Conservation (phyloP, 2,797 vertebrate species). For the Amblyraja radiata region DNA sequence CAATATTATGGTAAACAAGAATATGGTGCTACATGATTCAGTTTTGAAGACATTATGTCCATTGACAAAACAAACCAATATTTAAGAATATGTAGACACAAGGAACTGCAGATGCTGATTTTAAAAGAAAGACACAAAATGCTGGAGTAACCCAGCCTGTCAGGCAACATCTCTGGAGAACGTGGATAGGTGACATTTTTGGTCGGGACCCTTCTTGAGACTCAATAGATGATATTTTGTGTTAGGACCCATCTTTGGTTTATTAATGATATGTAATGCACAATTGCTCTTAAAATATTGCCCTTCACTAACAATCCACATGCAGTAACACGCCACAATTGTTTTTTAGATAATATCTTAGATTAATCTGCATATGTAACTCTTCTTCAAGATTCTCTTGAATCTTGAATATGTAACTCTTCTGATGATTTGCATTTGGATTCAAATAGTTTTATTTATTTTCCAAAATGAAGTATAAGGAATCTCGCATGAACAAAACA, state of each 20-base stretch:
- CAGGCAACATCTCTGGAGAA: no score
- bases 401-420: neutral
- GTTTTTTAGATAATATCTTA: neutral
- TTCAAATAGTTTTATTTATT: neutral
- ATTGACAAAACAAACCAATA: neutral
- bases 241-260: neutral
- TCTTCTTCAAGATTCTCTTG: neutral
- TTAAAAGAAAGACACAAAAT: no score
- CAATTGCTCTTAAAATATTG: neutral
- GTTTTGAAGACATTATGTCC: neutral
- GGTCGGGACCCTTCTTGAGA: no score
- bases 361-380: neutral
- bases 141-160: no score
- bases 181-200: no score
- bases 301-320: neutral
- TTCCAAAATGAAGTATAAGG: neutral
- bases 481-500: neutral
- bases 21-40: no score
- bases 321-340: neutral
- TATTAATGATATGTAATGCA: neutral
- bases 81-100: neutral
- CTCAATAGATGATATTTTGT: no score
- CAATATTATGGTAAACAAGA: no score
- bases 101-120: no score
- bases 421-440: neutral